Conservation (phyloP, 1,140 invertebrate genomes). For the Leguminivora glycinivorella region DNA sequence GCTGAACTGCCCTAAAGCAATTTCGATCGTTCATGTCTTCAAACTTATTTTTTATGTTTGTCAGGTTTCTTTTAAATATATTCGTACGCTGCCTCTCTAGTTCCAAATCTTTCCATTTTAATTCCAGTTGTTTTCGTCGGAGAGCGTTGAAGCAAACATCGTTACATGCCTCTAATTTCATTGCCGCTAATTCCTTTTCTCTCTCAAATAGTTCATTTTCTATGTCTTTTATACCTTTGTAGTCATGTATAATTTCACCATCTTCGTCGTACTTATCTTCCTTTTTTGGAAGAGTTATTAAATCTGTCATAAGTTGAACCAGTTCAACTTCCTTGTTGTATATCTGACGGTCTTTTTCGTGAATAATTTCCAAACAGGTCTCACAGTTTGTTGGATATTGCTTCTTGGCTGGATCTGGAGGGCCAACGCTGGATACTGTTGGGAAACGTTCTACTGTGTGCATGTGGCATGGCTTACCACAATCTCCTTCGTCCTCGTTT, state of each 20-base stretch:
- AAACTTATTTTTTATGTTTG: background rate
- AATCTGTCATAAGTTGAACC: background rate
- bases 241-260: background rate
- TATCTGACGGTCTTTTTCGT: background rate
- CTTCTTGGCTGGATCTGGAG: background rate
- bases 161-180: background rate
- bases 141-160: background rate
- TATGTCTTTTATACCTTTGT: background rate
- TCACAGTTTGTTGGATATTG: background rate
- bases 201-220: background rate
- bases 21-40: background rate
- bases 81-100: background rate
- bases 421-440: background rate
- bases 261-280: background rate
- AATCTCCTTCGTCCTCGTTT: background rate
- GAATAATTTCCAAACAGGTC: background rate
- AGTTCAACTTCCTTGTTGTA: background rate
- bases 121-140: conserved; percentile 2
- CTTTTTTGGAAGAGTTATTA: background rate
- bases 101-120: background rate
- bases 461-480: background rate
- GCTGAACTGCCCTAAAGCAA: background rate
- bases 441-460: background rate
- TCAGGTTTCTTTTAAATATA: background rate
- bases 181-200: background rate